phyloP scores from a whole-genome alignment of 2,113 vertebrate genomes.

The Caretta caretta region DNA sequence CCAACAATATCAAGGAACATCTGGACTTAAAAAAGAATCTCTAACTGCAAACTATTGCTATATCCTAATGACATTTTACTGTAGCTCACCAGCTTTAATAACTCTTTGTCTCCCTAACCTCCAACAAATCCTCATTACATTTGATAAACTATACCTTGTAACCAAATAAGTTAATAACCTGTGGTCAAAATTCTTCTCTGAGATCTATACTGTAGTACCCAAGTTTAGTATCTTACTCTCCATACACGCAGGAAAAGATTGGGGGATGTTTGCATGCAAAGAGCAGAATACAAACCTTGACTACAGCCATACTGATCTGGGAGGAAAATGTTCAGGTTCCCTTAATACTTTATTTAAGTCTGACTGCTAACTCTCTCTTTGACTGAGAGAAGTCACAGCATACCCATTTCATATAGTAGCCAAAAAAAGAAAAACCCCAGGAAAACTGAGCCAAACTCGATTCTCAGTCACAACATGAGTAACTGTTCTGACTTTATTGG shows the following conservation, averaged over 20 bases:
- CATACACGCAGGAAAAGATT: conserved; percentile 27
- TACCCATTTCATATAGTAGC: conserved; percentile 15
- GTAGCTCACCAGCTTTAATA: background rate
- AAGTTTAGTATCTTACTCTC: conserved; percentile 26
- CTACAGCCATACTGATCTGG: background rate
- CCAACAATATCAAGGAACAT: conserved; percentile 29
- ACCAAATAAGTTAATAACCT: no score
- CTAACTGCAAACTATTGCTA: conserved; percentile 45
- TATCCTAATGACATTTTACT: conserved; percentile 45
- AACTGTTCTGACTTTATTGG: background rate
- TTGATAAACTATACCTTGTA: background rate
- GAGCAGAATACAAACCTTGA: conserved; percentile 34
- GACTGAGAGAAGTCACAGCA: conserved; percentile 10
- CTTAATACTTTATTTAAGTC: conserved; percentile 29
- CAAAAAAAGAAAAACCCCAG: conserved; percentile 22
- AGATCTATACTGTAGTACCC: background rate
- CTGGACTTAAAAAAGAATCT: conserved; percentile 14
- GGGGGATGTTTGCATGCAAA: conserved; percentile 1
- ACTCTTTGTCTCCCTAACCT: background rate
- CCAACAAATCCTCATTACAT: conserved; percentile 16
- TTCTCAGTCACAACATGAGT: background rate
- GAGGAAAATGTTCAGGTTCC: background rate
- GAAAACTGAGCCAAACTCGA: background rate
- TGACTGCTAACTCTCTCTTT: conserved; percentile 12
- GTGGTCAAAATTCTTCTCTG: conserved; percentile 36